Evolutionary conservation across 1,140 invertebrate species (phyloP).

Genomic region (Drosophila trapezifrons): DNA sequence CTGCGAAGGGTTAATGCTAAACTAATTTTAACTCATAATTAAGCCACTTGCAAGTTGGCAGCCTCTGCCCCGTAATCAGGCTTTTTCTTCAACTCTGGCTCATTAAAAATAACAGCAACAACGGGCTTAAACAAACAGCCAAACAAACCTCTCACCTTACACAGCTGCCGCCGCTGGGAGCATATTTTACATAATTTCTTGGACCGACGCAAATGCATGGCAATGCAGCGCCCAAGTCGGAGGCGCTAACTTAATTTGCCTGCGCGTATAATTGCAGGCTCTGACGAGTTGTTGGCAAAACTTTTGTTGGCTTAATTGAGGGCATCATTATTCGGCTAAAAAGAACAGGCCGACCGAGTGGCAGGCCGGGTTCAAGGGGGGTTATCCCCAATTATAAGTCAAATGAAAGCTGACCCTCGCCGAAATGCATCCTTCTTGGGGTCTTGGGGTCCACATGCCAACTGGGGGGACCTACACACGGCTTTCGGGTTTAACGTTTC

Average conservation of each 20-base stretch:
- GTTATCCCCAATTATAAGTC: slow-evolving; percentile 55
- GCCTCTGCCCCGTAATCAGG: slow-evolving; percentile 38
- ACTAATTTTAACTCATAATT: slow-evolving; percentile 76
- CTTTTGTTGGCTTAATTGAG: slow-evolving; percentile 72
- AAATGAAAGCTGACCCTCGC: slow-evolving; percentile 46
- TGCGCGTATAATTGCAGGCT: slow-evolving; percentile 63
- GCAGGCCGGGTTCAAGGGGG: slow-evolving; percentile 21
- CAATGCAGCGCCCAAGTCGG: slow-evolving; percentile 28
- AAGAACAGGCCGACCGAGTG: slow-evolving; percentile 14
- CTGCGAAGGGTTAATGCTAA: slow-evolving; percentile 18
- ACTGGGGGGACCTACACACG: neutral
- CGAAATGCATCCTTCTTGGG: slow-evolving; percentile 1
- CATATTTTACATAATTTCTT: slow-evolving; percentile 63
- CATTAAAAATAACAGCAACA: slow-evolving; percentile 65
- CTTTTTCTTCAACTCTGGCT: slow-evolving; percentile 41
- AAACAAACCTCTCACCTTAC: slow-evolving; percentile 69
- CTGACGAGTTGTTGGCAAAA: slow-evolving; percentile 60
- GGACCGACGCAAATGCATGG: slow-evolving; percentile 47
- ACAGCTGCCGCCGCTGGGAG: slow-evolving; percentile 35
- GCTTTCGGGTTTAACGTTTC: slow-evolving; percentile 63
- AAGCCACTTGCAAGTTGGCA: slow-evolving; percentile 48
- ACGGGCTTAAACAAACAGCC: slow-evolving; percentile 30
- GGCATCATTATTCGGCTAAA: slow-evolving; percentile 67
- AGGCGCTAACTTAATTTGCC: slow-evolving; percentile 72
- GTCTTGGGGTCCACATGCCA: neutral